A percentile compares a stretch with the other conserved stretches of the same genome.
Conservation (phyloP, 2,113 vertebrate genomes). For the Chamaetylas fuelleborni region DNA sequence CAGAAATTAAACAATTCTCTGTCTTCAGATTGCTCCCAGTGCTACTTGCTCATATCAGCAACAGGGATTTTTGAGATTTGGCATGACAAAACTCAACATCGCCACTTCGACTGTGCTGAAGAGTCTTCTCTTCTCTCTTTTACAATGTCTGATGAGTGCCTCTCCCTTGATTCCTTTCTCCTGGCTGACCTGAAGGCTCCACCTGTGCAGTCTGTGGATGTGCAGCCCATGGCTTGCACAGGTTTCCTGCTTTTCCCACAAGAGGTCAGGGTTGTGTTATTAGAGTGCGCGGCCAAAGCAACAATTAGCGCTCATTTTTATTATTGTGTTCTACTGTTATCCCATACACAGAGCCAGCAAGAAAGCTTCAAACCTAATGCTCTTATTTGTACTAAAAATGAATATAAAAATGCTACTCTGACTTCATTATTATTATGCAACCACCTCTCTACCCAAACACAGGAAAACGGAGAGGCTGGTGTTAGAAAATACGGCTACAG, state of each 20-base stretch:
- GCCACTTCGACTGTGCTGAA: neutral
- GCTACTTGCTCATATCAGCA: neutral
- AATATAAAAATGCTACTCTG: neutral
- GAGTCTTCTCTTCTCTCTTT: neutral
- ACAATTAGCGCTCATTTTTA: neutral
- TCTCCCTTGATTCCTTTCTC: neutral
- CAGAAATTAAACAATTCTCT: neutral
- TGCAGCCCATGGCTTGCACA: neutral
- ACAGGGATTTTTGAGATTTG: neutral
- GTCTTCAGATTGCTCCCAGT: neutral
- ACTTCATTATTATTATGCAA: neutral
- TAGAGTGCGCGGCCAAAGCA: neutral
- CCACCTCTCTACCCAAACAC: neutral
- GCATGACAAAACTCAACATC: neutral
- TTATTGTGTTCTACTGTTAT: neutral
- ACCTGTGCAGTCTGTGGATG: neutral
- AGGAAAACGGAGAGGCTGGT: neutral
- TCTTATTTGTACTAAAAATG: neutral
- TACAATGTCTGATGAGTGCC: neutral
- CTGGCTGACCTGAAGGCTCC: neutral
- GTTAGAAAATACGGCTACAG: too few species aligned
- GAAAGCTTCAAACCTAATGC: neutral
- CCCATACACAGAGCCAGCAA: neutral
- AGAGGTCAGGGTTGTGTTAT: slow-evolving; percentile 74
- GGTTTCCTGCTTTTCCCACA: slow-evolving; percentile 67